Conservation (phyloP, 1,140 invertebrate species). For the Paralvinella palmiformis region DNA sequence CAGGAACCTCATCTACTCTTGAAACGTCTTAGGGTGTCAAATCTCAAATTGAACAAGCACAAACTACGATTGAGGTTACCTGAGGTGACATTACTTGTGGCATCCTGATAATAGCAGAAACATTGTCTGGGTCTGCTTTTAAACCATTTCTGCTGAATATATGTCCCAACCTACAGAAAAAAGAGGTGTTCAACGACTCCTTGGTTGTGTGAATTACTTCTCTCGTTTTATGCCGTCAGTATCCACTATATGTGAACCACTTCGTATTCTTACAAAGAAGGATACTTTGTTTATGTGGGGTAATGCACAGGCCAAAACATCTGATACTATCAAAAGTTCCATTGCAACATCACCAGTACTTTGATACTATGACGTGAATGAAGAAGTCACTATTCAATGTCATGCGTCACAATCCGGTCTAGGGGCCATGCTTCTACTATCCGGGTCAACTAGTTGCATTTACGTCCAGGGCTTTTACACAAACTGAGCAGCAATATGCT, state of each 20-base stretch:
- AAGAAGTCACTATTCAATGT: neutral
- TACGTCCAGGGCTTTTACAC: no score
- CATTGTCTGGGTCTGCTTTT: slow-evolving; percentile 8
- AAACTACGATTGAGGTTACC: neutral
- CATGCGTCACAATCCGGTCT: no score
- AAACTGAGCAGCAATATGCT: no score
- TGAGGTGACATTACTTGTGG: neutral
- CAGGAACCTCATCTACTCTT: neutral
- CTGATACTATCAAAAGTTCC: neutral
- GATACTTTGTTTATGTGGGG: neutral
- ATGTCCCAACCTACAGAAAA: neutral
- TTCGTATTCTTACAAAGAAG: neutral
- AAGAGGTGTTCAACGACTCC: neutral
- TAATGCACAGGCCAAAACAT: neutral
- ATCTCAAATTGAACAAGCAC: neutral
- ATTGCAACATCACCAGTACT: neutral
- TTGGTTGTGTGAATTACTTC: neutral
- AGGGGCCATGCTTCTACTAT: no score
- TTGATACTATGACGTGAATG: neutral
- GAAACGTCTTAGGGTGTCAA: neutral
- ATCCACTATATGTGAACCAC: neutral
- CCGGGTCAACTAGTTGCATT: no score
- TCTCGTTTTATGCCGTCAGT: neutral
- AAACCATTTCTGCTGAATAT: neutral
- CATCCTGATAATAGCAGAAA: neutral